Conservation (phyloP, 1,140 invertebrate genomes). For the Meloidogyne floridensis region DNA sequence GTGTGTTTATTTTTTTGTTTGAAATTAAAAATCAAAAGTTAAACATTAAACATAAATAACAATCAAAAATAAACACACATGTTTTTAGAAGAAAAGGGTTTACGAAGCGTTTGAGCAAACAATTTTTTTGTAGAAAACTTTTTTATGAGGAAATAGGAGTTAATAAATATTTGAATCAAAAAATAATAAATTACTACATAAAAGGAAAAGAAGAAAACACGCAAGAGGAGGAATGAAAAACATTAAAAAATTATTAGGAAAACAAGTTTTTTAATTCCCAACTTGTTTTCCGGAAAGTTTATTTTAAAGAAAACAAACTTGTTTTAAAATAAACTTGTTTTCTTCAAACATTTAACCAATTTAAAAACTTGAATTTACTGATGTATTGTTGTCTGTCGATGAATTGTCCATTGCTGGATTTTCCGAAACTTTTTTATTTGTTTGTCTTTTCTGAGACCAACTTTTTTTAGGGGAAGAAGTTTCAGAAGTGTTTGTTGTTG, state of each 20-base stretch:
- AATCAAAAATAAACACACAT: not conserved
- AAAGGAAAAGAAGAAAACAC: not conserved
- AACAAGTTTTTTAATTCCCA: too few species aligned
- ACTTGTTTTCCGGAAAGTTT: too few species aligned
- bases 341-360: not conserved
- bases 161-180: not conserved
- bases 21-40: too few species aligned
- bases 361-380: not conserved
- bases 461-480: not conserved
- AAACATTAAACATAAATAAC: too few species aligned
- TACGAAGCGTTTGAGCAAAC: conserved; percentile 8
- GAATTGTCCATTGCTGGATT: not conserved
- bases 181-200: conserved; percentile 3
- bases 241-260: not conserved
- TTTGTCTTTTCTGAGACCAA: not conserved
- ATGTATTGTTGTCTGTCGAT: not conserved
- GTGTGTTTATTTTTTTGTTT: too few species aligned
- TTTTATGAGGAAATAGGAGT: not conserved
- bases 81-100: not conserved
- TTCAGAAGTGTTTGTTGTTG: not conserved
- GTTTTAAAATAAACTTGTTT: too few species aligned
- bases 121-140: not conserved
- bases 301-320: too few species aligned
- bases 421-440: not conserved
- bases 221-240: not conserved